phyloP scores from a whole-genome alignment of 2,113 vertebrate genomes.

The Deroptyus accipitrinus region DNA sequence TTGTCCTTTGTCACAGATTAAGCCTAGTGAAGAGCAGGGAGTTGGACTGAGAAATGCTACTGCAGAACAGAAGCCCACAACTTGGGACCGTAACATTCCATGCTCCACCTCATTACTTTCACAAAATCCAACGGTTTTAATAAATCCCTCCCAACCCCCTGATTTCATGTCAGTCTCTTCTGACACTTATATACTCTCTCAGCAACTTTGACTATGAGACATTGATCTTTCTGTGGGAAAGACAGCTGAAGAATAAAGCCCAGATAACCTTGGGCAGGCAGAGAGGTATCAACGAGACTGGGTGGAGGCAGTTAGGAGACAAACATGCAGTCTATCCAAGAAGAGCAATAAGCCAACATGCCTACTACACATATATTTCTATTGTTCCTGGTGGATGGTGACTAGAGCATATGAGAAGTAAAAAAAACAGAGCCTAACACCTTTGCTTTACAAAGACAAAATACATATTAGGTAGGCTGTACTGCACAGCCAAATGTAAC shows the following conservation, averaged over 20 bases:
- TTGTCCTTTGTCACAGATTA: background rate
- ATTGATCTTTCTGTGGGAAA: background rate
- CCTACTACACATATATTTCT: background rate
- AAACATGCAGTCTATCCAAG: background rate
- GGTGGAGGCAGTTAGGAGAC: background rate
- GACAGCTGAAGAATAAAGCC: background rate
- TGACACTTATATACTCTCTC: background rate
- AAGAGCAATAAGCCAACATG: background rate
- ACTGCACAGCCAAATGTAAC: background rate
- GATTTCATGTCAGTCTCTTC: background rate
- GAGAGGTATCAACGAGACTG: background rate
- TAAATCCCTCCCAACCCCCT: background rate
- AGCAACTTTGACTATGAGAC: background rate
- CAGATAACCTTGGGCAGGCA: background rate
- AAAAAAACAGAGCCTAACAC: background rate
- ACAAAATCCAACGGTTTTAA: background rate
- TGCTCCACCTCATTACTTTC: background rate
- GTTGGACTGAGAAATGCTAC: background rate
- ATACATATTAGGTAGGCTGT: background rate
- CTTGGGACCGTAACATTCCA: rapidly evolving
- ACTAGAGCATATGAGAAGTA: background rate
- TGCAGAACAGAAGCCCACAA: background rate
- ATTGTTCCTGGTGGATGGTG: background rate
- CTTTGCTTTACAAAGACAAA: background rate
- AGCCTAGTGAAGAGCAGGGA: background rate